Base-by-base conservation (phyloP, 2,888 invertebrate genomes). In the Ennomos erosarius region DNA sequence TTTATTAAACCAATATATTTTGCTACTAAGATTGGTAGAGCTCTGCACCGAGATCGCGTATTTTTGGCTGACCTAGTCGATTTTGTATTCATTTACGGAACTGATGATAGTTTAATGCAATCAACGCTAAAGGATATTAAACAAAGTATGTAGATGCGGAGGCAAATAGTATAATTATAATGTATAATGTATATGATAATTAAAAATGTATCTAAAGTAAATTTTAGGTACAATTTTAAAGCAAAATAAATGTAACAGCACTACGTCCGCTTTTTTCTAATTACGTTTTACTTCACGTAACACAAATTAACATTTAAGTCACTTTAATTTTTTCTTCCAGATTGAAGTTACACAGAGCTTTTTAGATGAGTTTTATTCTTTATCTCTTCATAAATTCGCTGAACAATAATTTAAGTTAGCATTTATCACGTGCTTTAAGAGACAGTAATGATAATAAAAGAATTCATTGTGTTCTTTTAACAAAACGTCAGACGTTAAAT, bases 251-350 rank as follows among this genome's bases (percentile, higher is more conserved):
- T 37, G 35, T 55, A 53, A 45, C 44, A 47, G 40, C 35, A 56
- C 48, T 50, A 40, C 39, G 43, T 46, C 39, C 47, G 42, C 46
- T 58, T 55, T 48, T 55, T 52, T 49, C 39, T 65, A 60, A 62
- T 64, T 62, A 59, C 49, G 55, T 55, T 64, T 62, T 62, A 50
- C 57, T 62, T 54, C 53, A 48, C 59, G 59, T 61, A 59, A 55
- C 55, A 55, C 48, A 64, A 67, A 67, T 64, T 62, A 65, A 52
- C 56, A 33, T 57, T 59, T 34, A 52, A 51, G 48, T 59, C 62
- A 57, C 46, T 49, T 58, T 60, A 50, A 60, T n/a, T 43, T 59
- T 59, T 61, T 55, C 58, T 51, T 48, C 47, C 54, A 56, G 43
- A 62, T 55, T 55, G 50, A 52, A 65, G 56, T 57, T 13, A 54